Base-by-base conservation (phyloP, 2,888 invertebrate genomes). In the Acanthococcus lagerstroemiae region DNA sequence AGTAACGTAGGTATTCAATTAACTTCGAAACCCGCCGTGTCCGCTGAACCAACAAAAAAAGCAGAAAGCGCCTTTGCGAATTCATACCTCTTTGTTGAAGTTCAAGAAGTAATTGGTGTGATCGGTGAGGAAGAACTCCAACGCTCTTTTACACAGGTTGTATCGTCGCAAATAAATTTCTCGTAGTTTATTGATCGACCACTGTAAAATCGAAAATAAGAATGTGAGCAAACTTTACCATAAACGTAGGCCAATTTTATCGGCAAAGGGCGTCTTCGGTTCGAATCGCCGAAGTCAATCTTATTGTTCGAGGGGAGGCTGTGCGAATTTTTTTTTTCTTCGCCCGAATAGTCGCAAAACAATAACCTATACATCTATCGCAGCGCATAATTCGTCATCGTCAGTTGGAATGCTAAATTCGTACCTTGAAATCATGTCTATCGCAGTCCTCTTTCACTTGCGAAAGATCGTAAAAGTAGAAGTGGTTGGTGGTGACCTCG, bases 41-140 rank as follows among this genome's bases (percentile, higher is more conserved):
- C 12, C 7, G 37, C 37, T 37, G 37, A 15, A 37, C n/a, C n/a
- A 37, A 9, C n/a, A 2, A 37, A 9, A 15, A 37, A 2, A 9
- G n/a, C 37, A 37, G n/a, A 2, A 3, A 37, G 3, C n/a, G n/a
- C n/a, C n/a, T n/a, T n/a, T n/a, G n/a, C n/a, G n/a, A 52, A 6
- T 57, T 45, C 57, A 50, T 72, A 83, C 82, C 77, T 82, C 82
- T 45, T 80, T 80, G 52, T 81, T 78, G 71, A 84, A 84, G 74
- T 84, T 84, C 27, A 84, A 75, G 74, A 84, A 84, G 71, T 82
- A 83, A 71, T 83, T 84, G 0, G 82, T 83, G 72, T 84, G 83
- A 73, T 84, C 83, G 21, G 82, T 76, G 9, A 84, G 75, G 73
- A 84, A 84, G 71, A 84, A 78, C 73, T 84, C 84, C 67, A 84